Evolutionary conservation across 2,888 invertebrate species (phyloP), one percentile per base, ranked within the genome.

Genomic region (Erebia ligea): DNA sequence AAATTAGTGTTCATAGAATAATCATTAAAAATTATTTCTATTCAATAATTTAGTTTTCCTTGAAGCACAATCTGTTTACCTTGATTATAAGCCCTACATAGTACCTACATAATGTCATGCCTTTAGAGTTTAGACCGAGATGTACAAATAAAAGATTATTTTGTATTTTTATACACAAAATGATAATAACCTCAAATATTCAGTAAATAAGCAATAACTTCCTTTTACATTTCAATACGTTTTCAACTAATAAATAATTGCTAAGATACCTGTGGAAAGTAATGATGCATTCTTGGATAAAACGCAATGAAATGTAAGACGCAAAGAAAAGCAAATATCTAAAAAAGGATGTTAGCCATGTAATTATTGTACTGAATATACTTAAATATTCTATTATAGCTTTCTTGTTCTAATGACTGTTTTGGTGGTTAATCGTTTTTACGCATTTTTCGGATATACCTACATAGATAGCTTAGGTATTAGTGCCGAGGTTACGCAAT

Each of bases 251-350:
- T 40, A 17, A 34, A 34, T 40, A 17, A 40, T 34, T n/a, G n/a
- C 52, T 15, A 15, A 15, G 52, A 8, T 52, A 8, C n/a, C 17
- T 6, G 6, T 59, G 40, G 59, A 59, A 59, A 40, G 59, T 59
- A 17, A 34, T 34, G 58, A 34, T n/a, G 40, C n/a, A 2, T 13
- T 25, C 34, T 58, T 58, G 25, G 58, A 57, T 57, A 25, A 21
- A 34, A 58, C 34, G 58, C 40, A 58, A 6, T 58, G 59, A 59
- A 15, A 34, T 34, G 17, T 40, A 42, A 59, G 40, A 59, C n/a
- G 45, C 11, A 2, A 45, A 13, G 45, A 11, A 11, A 45, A 45
- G 13, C 11, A 45, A 45, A 45, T 45, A 3, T 45, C 13, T 13
- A 3, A 25, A 25, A 25, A 25, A 25, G 25, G 34, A 34, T 6